These are phyloP conservation scores for Chrysopa pallens DNA, from an alignment of 1,140 invertebrate genomes.

Conservation along the genomic window DNA sequence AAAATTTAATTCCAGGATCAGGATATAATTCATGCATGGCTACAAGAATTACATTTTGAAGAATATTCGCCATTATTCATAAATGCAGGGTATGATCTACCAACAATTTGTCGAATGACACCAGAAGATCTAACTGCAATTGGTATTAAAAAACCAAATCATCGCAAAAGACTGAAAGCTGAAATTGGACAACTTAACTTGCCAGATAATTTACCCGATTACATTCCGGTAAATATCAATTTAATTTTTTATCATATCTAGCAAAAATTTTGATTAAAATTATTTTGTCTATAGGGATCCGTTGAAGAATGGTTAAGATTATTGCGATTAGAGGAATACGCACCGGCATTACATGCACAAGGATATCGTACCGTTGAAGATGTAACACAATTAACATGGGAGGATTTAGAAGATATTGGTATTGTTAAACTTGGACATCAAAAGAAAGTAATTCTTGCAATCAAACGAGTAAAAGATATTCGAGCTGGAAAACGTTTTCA, in stretches of 20 bases:
- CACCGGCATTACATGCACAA: conserved; percentile 70
- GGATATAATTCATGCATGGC: conserved; percentile 87
- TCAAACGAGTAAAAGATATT: conserved; percentile 92
- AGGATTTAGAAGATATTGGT: conserved; percentile 97
- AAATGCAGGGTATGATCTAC: conserved; percentile 91
- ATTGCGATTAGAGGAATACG: conserved; percentile 81
- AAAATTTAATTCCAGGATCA: conserved; percentile 45
- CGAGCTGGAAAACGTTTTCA: conserved; percentile 66
- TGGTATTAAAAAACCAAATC: conserved; percentile 92
- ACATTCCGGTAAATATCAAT: conserved; percentile 60
- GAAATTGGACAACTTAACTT: conserved; percentile 92
- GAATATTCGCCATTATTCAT: conserved; percentile 91
- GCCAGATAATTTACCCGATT: conserved; percentile 81
- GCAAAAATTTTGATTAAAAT: not conserved
- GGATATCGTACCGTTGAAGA: conserved; percentile 87
- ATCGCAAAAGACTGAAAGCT: conserved; percentile 86
- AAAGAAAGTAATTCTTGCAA: conserved; percentile 93
- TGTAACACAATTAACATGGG: conserved; percentile 89
- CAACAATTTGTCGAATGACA: conserved; percentile 94
- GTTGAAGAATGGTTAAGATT: conserved; percentile 86
- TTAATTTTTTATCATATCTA: not conserved
- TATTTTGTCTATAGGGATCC: conserved; percentile 40
- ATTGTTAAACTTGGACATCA: conserved; percentile 91
- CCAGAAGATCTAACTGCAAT: conserved; percentile 80
- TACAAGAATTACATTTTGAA: conserved; percentile 87